Evolutionary conservation across 2,797 vertebrate species (phyloP), one percentile per base, ranked within the genome.

Genomic region (Micrastur ruficollis): DNA sequence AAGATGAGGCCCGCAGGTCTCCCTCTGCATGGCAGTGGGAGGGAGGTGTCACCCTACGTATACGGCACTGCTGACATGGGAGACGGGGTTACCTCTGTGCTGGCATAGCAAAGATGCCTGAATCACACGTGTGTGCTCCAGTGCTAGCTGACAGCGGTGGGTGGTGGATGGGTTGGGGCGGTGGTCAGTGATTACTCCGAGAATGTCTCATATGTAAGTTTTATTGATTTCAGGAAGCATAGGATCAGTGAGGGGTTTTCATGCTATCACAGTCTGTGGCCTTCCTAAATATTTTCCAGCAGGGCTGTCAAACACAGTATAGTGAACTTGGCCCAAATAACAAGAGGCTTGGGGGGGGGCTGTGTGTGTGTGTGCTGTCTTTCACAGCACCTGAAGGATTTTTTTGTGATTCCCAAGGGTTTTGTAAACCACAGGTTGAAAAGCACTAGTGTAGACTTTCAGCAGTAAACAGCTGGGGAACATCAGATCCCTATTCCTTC

Each of bases 1-100:
- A 96, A 95, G 93, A 94, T 95, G 95, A 94, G 80, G 78, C 91
- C 84, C 2, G 6, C 81, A 92, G 93, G 75, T 94, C 96, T 93
- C 62, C 92, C 10, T 9, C 82, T 81, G 63, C 83, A 3, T 66
- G 87, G 63, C 5, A 9, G 9, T 14, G 12, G 72, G 83, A 95
- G 73, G 79, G 73, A 96, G 70, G 70, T 67, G 74, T 59, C 12
- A 7, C 90, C 23, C 5, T 63, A 85, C 86, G 92, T 71, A 38
- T 31, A 8, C 7, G 8, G 46, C 0, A 3, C 70, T 81, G 82
- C 70, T 65, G 72, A 20, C 92, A 29, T 12, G 8, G 80, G 70
- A 76, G 76, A 42, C 5, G 15, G 70, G 34, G 38, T 78, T 82
- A 71, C 75, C 55, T 76, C 42, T 38, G 46, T 0, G 0, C 56